phyloP scores from a whole-genome alignment of 2,113 vertebrate genomes.

The Dissostichus mawsoni region DNA sequence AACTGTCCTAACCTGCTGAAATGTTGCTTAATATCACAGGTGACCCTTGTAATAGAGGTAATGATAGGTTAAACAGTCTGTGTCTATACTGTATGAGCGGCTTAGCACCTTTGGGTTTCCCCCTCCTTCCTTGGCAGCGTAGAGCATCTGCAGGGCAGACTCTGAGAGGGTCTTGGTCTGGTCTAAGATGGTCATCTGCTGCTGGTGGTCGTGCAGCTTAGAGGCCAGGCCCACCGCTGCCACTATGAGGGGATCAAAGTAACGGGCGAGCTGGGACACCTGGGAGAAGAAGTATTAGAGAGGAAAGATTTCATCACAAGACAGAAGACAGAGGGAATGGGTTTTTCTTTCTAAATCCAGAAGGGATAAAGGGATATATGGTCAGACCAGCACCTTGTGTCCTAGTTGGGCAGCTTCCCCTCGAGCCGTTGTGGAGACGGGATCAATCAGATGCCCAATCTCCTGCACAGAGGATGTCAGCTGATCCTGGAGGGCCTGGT shows the following conservation, averaged over 20 bases:
- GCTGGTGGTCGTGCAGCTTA: slow-evolving; percentile 94
- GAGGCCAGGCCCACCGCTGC: slow-evolving; percentile 95
- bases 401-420: slow-evolving; percentile 98
- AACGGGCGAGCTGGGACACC: slow-evolving; percentile 96
- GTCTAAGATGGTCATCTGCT: slow-evolving; percentile 97
- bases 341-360: slow-evolving; percentile 49
- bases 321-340: slow-evolving; percentile 26
- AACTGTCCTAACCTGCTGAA: slow-evolving; percentile 3
- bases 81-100: neutral
- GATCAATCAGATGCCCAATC: slow-evolving; percentile 97
- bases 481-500: slow-evolving; percentile 96
- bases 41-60: neutral
- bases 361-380: slow-evolving; percentile 41
- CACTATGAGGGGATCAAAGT: slow-evolving; percentile 94
- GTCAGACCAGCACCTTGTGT: slow-evolving; percentile 89
- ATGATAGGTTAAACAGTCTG: neutral
- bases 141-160: slow-evolving; percentile 97
- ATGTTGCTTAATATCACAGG: neutral
- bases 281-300: slow-evolving; percentile 61
- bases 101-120: slow-evolving; percentile 95
- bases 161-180: slow-evolving; percentile 98
- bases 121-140: slow-evolving; percentile 97
- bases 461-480: slow-evolving; percentile 97
- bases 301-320: slow-evolving; percentile 34
- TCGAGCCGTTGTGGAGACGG: slow-evolving; percentile 92